Conservation (phyloP, 2,113 vertebrate genomes). For the Bostrychus sinensis region DNA sequence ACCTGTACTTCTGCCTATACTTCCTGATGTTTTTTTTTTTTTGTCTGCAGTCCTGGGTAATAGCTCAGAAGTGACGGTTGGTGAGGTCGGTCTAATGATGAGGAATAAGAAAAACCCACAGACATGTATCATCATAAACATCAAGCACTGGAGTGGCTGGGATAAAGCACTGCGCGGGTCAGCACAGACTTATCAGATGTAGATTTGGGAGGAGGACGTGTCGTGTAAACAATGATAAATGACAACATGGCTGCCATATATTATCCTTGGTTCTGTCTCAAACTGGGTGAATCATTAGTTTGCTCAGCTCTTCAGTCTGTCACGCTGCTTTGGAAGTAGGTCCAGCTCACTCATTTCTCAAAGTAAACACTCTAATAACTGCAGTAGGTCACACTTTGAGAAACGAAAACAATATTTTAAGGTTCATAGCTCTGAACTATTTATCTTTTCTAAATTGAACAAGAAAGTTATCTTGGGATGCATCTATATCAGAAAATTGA, state of each 20-base stretch:
- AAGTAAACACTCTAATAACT: no score
- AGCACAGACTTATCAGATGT: slow-evolving; percentile 56
- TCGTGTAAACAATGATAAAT: slow-evolving; percentile 63
- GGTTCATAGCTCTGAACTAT: no score
- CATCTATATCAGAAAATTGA: no score
- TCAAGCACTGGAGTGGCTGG: slow-evolving; percentile 46
- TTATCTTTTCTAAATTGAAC: no score
- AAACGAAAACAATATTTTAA: no score
- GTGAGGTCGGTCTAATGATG: slow-evolving; percentile 53
- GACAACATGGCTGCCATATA: slow-evolving; percentile 19
- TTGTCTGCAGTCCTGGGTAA: background rate
- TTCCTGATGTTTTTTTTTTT: no score
- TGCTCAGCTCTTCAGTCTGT: background rate
- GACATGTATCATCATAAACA: slow-evolving; percentile 67
- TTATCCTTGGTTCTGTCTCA: slow-evolving; percentile 38
- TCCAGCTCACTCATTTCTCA: no score
- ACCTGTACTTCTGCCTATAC: no score
- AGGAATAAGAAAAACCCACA: slow-evolving; percentile 54
- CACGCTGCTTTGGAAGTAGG: slow-evolving; percentile 11
- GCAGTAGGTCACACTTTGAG: no score
- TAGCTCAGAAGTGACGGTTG: slow-evolving; percentile 44
- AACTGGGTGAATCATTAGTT: slow-evolving; percentile 22
- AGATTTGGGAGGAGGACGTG: slow-evolving; percentile 48
- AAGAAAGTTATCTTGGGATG: no score
- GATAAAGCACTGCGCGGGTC: slow-evolving; percentile 58